These are phyloP conservation scores for Agrilus cyanescens DNA, from an alignment of 2,888 invertebrate genomes.

Conservation along the genomic window DNA sequence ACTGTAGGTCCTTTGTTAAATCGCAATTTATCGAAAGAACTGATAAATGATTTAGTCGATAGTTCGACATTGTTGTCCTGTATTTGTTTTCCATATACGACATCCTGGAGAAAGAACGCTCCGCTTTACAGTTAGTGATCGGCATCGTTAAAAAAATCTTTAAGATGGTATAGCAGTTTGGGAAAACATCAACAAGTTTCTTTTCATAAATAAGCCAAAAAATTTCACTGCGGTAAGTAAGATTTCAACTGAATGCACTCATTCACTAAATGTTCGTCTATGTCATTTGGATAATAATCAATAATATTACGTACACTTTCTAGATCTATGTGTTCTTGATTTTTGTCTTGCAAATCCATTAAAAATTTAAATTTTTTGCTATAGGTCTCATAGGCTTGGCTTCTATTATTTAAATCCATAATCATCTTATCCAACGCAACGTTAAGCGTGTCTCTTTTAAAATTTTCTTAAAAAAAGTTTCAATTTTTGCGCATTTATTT, in stretches of 20 bases:
- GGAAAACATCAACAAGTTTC: slow-evolving; percentile 2
- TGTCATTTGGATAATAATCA: slow-evolving; percentile 5
- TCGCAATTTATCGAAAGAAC: slow-evolving; percentile 4
- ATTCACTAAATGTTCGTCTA: slow-evolving; percentile 1
- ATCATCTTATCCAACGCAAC: slow-evolving; percentile 9
- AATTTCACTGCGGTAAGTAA: too few species aligned
- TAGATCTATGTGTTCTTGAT: too few species aligned
- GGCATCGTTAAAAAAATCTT: slow-evolving; percentile 4
- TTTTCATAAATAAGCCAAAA: too few species aligned
- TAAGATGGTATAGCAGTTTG: slow-evolving; percentile 1
- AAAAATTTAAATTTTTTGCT: too few species aligned
- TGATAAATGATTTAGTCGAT: slow-evolving; percentile 6
- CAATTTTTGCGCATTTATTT: slow-evolving; percentile 1
- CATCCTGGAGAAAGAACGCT: slow-evolving; percentile 2
- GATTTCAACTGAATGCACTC: neutral
- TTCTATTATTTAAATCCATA: slow-evolving; percentile 11
- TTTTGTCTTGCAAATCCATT: too few species aligned
- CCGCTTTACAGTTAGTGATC: slow-evolving; percentile 2
- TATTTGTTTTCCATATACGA: slow-evolving; percentile 5
- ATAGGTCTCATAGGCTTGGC: slow-evolving; percentile 9
- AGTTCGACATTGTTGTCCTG: slow-evolving; percentile 3
- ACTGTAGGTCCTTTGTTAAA: slow-evolving; percentile 6
- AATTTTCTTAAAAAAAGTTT: slow-evolving; percentile 5
- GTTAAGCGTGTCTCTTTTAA: slow-evolving; percentile 10
- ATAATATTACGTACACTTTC: too few species aligned